These are phyloP conservation scores for Nasonia giraulti DNA, from an alignment of 1,140 invertebrate species.

Conservation along the genomic window DNA sequence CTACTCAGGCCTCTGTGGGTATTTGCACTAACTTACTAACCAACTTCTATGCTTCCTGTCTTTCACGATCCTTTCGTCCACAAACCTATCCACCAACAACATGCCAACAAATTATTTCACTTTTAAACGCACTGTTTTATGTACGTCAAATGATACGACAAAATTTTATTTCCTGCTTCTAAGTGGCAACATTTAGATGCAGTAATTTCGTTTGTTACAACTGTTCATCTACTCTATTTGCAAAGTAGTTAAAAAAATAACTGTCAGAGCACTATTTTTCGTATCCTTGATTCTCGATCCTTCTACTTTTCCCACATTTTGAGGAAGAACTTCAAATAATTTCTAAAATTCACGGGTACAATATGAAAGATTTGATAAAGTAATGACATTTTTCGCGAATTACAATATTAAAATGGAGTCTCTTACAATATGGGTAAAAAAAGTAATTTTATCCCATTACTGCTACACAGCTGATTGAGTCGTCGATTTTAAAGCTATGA, in stretches of 20 bases:
- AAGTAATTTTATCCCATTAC: constrained; percentile 34
- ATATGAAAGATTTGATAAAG: not conserved
- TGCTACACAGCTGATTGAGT: constrained; percentile 51
- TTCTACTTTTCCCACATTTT: constrained; percentile 35
- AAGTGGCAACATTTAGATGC: constrained; percentile 1
- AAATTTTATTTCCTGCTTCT: constrained; percentile 14
- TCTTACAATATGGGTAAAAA: constrained; percentile 40
- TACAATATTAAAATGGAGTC: not conserved
- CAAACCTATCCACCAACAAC: not conserved
- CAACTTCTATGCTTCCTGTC: constrained; percentile 57
- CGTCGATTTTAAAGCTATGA: constrained; percentile 53
- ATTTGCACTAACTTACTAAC: constrained; percentile 72
- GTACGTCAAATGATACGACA: constrained; percentile 1
- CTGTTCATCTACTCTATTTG: not conserved
- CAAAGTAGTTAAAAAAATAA: not conserved
- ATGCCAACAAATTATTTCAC: constrained; percentile 1
- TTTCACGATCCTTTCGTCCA: constrained; percentile 39
- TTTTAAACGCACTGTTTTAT: constrained; percentile 25
- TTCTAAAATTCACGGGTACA: constrained; percentile 32
- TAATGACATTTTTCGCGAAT: constrained; percentile 7
- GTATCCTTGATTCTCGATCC: not conserved
- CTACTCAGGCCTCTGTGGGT: constrained; percentile 72
- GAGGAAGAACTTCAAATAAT: constrained; percentile 34
- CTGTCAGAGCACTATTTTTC: constrained; percentile 2
- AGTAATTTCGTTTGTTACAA: not conserved